Evolutionary conservation across 2,113 vertebrate species (phyloP).

Genomic region (Malurus cyaneus): DNA sequence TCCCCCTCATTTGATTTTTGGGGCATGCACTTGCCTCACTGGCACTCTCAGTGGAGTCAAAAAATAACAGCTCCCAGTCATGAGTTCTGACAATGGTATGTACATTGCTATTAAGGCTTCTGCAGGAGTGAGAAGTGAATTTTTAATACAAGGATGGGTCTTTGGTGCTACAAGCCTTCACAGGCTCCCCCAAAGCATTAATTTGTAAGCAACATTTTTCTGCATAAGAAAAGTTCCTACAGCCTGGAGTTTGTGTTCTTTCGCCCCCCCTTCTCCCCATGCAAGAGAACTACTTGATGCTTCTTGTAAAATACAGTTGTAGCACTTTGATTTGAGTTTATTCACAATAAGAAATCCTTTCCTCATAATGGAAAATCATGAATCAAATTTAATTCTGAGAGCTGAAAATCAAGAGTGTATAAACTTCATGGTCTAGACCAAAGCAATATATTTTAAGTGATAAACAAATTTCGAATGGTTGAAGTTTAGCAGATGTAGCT

Average conservation of each 20-base stretch:
- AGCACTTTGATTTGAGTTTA: background rate
- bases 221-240: background rate
- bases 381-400: background rate
- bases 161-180: background rate
- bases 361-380: background rate
- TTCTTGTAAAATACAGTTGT: background rate
- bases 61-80: background rate
- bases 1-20: background rate
- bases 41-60: background rate
- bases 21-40: background rate
- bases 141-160: background rate
- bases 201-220: background rate
- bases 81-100: background rate
- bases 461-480: background rate
- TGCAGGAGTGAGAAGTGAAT: background rate
- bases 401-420: background rate
- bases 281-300: background rate
- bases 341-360: background rate
- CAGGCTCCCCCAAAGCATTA: background rate
- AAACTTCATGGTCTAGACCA: background rate
- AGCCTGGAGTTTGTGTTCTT: background rate
- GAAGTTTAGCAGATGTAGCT: background rate
- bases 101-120: background rate
- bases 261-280: no score
- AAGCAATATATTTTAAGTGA: background rate